phyloP scores from a whole-genome alignment of 35 echinoderm and acorn worm species.

The Amphiura filiformis region DNA sequence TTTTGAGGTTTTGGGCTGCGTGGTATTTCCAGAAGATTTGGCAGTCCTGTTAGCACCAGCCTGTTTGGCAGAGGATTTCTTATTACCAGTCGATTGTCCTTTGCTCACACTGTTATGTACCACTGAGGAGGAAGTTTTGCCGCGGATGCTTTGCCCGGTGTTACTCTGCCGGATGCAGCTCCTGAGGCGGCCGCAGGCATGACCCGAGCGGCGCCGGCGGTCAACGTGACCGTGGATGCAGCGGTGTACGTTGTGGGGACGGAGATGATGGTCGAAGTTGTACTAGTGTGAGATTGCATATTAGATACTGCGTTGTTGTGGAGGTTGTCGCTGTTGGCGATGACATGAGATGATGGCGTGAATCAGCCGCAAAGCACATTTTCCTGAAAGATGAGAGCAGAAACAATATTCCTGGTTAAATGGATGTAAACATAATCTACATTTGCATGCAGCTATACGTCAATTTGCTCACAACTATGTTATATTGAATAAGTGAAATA shows the following conservation, averaged over 20 bases:
- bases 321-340: not conserved
- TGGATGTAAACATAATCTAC: too few relatives aligned
- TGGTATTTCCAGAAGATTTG: not conserved
- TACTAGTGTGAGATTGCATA: not conserved
- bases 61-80: slow-evolving; percentile 2
- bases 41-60: not conserved
- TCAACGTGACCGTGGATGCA: not conserved
- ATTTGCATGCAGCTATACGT: too few relatives aligned
- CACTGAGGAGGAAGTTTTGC: not conserved
- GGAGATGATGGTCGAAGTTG: not conserved
- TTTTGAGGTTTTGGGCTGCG: slow-evolving; percentile 34
- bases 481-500: too few relatives aligned
- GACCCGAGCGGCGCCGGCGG: not conserved
- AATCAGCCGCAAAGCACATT: not conserved
- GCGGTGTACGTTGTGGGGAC: not conserved
- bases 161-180: not conserved
- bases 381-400: not conserved
- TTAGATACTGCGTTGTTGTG: slow-evolving; percentile 8
- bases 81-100: not conserved
- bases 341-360: not conserved
- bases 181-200: not conserved
- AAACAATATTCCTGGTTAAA: too few relatives aligned
- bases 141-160: not conserved
- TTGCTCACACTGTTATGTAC: not conserved
- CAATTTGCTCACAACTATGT: too few relatives aligned